Conservation (phyloP, 2,113 vertebrate species). For the Calyptomena viridis region DNA sequence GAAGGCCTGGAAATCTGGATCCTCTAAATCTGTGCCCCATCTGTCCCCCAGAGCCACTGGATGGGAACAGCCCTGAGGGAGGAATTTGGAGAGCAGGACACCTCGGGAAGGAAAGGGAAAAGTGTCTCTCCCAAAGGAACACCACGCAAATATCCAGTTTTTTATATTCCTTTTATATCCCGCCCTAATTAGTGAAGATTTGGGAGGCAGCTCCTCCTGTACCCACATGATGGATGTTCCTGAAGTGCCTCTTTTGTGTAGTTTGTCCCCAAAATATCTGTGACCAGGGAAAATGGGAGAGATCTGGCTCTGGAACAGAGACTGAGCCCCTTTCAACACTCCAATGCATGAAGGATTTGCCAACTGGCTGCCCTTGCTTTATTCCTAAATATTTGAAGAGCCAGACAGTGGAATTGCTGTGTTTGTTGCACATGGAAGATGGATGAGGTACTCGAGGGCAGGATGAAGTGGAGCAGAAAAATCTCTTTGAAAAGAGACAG, state of each 20-base stretch:
- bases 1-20: not conserved
- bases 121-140: not conserved
- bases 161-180: accelerated
- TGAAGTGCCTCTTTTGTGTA: not conserved
- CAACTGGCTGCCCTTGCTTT: not conserved
- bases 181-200: accelerated
- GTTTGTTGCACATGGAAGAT: not conserved
- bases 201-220: not conserved
- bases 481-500: not conserved
- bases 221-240: not conserved
- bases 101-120: not conserved
- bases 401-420: not conserved
- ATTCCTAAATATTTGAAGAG: not conserved
- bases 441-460: not conserved
- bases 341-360: not conserved
- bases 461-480: not conserved
- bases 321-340: not conserved
- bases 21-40: not conserved
- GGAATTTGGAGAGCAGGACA: not conserved
- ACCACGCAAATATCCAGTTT: not conserved
- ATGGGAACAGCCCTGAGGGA: not conserved
- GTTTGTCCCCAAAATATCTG: not conserved
- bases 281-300: not conserved
- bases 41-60: not conserved
- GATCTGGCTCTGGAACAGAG: accelerated